Evolutionary conservation across 2,797 vertebrate genomes (phyloP), one percentile per base, ranked within the genome.

Genomic region (Meriones psammophilus): DNA sequence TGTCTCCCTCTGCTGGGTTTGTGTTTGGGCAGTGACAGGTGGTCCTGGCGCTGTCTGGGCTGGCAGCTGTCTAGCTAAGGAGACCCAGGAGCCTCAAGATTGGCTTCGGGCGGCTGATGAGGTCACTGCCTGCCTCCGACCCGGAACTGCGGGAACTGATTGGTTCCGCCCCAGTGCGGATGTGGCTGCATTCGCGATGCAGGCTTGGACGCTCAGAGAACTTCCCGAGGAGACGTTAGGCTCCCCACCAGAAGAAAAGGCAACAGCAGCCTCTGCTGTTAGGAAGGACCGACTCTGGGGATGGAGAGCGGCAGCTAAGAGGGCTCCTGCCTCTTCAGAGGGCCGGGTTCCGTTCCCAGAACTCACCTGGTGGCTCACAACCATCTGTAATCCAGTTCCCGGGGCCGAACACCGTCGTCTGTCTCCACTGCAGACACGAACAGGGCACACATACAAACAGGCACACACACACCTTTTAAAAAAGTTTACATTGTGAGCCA

Each of bases 81-180:
- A 71, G 76, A 68, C 10, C 84, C 54, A 66, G 46, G 20, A 94
- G 54, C 80, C 54, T 50, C 76, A 68, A 88, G 13, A 36, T 69
- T 93, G 24, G 36, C 58, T 93, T 85, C 62, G 56, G 88, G 36
- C 76, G 60, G 33, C 46, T 66, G 33, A 39, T 68, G 24, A 69
- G n/a, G 46, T 66, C 85, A 85, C 60, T 22, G 36, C 30, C 83
- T 83, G 17, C 73, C 74, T 94, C 50, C 79, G 79, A 95, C 54
- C 58, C 28, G 17, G 50, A 90, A 85, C 81, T 39, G 39, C 20
- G 26, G 78, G 20, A 18, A 56, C 71, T 79, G 68, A 13, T 69
- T 80, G 36, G 42, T 86, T 13, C 5, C n/a, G 30, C 74, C 73
- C 42, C 3, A 24, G 39, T 62, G 79, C 39, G 88, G 81, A 77